Percentiles rank a stretch among this genome's conserved stretches.
Evolutionary conservation across 2,888 invertebrate species (phyloP).

Genomic region (Diachrysia chrysitis): DNA sequence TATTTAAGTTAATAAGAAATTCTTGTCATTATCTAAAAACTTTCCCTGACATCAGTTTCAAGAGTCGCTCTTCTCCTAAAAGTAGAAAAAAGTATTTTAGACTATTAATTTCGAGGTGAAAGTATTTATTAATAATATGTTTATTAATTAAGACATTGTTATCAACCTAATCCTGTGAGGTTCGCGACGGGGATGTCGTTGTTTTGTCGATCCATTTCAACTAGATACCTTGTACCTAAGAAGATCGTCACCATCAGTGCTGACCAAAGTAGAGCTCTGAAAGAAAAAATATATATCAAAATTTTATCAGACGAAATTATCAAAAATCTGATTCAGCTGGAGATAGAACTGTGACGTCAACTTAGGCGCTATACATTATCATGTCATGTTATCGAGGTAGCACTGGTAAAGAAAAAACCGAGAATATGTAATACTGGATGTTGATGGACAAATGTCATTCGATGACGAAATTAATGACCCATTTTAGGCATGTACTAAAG

Average conservation of each 20-base stretch:
- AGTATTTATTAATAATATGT: background rate
- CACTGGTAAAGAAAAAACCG: too few relatives aligned
- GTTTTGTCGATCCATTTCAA: conserved; percentile 8
- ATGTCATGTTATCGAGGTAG: too few relatives aligned
- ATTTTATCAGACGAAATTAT: too few relatives aligned
- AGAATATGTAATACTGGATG: too few relatives aligned
- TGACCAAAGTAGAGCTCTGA: too few relatives aligned
- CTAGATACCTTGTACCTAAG: conserved; percentile 6
- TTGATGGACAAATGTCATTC: too few relatives aligned
- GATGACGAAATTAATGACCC: too few relatives aligned
- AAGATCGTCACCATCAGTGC: background rate
- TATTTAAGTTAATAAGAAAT: background rate
- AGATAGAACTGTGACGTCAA: too few relatives aligned
- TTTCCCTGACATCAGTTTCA: conserved; percentile 26
- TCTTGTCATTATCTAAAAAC: background rate
- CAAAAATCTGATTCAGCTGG: too few relatives aligned
- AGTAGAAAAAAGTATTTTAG: conserved; percentile 7
- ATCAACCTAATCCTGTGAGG: conserved; percentile 9
- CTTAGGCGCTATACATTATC: too few relatives aligned
- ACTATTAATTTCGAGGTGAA: background rate
- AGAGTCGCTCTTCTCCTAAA: conserved; percentile 15
- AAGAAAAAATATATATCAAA: too few relatives aligned
- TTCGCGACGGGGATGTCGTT: conserved; percentile 7
- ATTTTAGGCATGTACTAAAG: too few relatives aligned
- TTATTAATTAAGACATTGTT: background rate